Evolutionary conservation across 1,140 invertebrate genomes (phyloP).

Genomic region (Hylaeus anthracinus): DNA sequence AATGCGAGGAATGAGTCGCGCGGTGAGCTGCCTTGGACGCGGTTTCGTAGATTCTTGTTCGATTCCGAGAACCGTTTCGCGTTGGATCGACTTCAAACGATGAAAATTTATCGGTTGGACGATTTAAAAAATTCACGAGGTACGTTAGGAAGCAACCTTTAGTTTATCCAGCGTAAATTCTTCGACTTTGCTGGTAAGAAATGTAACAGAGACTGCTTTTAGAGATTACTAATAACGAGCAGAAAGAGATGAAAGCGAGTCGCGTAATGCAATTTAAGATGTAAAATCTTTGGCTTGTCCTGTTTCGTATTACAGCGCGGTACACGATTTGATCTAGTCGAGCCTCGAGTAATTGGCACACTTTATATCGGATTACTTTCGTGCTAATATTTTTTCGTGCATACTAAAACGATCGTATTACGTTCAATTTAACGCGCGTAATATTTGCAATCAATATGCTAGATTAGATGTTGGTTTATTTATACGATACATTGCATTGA

Average conservation of each 20-base stretch:
- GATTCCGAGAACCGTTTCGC: neutral
- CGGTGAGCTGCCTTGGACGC: neutral
- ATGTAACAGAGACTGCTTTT: too few relatives aligned
- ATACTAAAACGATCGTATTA: slow-evolving; percentile 30
- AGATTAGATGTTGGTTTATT: too few relatives aligned
- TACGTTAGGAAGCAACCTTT: too few relatives aligned
- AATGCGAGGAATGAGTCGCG: neutral
- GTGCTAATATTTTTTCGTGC: slow-evolving; percentile 3
- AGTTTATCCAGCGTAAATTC: too few relatives aligned
- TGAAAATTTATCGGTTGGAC: too few relatives aligned
- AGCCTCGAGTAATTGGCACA: slow-evolving; percentile 41
- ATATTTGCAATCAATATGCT: neutral
- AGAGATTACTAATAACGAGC: neutral
- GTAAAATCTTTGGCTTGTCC: slow-evolving; percentile 12
- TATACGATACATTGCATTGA: too few relatives aligned
- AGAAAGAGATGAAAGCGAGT: slow-evolving; percentile 3
- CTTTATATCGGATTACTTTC: slow-evolving; percentile 38
- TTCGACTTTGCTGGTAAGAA: too few relatives aligned
- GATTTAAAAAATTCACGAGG: too few relatives aligned
- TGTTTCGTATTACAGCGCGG: slow-evolving; percentile 39
- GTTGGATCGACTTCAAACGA: neutral
- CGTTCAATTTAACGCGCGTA: neutral
- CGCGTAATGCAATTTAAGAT: slow-evolving; percentile 19
- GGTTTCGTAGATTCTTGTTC: neutral
- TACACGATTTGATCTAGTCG: slow-evolving; percentile 34